These are phyloP conservation scores for Labroides dimidiatus DNA, from an alignment of 2,797 vertebrate genomes.

Conservation along the genomic window DNA sequence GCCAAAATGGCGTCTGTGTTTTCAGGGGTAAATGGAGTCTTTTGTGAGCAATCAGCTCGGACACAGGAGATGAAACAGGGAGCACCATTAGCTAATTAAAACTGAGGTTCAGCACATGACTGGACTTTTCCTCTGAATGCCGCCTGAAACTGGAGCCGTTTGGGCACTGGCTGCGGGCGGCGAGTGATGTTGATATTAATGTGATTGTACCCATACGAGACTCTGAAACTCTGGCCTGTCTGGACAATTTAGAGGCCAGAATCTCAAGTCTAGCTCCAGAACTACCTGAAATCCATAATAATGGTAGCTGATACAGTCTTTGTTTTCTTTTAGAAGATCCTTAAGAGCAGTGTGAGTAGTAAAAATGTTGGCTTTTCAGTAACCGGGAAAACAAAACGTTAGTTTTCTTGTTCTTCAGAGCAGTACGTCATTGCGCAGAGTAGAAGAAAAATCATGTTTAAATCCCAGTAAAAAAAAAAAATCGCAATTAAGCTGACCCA, in stretches of 20 bases:
- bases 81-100: slow-evolving; percentile 87
- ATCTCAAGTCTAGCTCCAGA: slow-evolving; percentile 26
- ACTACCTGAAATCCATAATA: not conserved
- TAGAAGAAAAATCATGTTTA: not conserved
- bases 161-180: slow-evolving; percentile 57
- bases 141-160: slow-evolving; percentile 77
- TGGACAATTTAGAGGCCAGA: slow-evolving; percentile 51
- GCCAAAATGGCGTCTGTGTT: slow-evolving; percentile 72
- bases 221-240: slow-evolving; percentile 65
- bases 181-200: slow-evolving; percentile 83
- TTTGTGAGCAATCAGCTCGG: slow-evolving; percentile 82
- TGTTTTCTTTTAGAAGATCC: not conserved
- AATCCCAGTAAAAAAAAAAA: not conserved
- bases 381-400: not conserved
- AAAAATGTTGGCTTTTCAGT: slow-evolving; percentile 1
- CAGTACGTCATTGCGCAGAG: not conserved
- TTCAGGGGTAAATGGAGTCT: slow-evolving; percentile 77
- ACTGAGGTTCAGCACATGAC: slow-evolving; percentile 74
- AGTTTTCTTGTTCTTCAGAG: slow-evolving; percentile 3
- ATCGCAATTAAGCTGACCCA: not conserved
- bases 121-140: slow-evolving; percentile 80
- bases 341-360: not conserved
- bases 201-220: slow-evolving; percentile 68
- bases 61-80: slow-evolving; percentile 75
- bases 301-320: not conserved